A percentile compares a stretch with the other conserved stretches of the same genome.
phyloP scores from a whole-genome alignment of 2,113 vertebrate species.

The Bagarius yarrelli region DNA sequence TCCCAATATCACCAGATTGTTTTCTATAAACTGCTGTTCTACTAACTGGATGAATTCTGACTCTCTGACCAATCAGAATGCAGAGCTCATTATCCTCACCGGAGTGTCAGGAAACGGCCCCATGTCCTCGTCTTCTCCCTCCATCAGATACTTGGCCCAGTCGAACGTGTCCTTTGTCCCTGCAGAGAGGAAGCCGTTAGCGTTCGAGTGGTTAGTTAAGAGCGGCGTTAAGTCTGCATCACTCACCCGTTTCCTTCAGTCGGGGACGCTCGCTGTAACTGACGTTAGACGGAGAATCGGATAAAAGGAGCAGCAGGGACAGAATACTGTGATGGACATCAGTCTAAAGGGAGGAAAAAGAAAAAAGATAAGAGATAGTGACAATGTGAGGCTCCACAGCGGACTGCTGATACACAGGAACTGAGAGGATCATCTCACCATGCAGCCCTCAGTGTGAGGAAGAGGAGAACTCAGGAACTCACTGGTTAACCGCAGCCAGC shows the following conservation, averaged over 20 bases:
- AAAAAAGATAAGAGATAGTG: background rate
- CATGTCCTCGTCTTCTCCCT: constrained; percentile 85
- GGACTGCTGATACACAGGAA: too few relatives aligned
- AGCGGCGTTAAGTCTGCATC: background rate
- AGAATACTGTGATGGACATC: constrained; percentile 83
- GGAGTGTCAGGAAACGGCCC: constrained; percentile 81
- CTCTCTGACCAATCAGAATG: background rate
- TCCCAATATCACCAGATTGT: too few relatives aligned
- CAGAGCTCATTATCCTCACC: constrained; percentile 73
- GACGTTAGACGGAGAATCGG: constrained; percentile 89
- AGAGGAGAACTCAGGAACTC: constrained; percentile 86
- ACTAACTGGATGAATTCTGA: background rate
- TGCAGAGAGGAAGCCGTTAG: constrained; percentile 52
- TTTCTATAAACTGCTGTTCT: background rate
- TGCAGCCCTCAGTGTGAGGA: constrained; percentile 75
- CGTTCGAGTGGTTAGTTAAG: background rate
- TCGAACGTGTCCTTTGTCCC: constrained; percentile 87
- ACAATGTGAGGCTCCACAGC: background rate
- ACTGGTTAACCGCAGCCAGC: constrained; percentile 86
- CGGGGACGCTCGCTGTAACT: constrained; percentile 85
- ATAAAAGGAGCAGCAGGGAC: constrained; percentile 84
- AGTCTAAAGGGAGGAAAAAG: constrained; percentile 60
- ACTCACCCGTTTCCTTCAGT: constrained; percentile 69
- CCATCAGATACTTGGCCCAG: constrained; percentile 90
- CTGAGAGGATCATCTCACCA: constrained; percentile 67